Conservation (phyloP, 1,140 invertebrate genomes). For the Mamestra configurata region DNA sequence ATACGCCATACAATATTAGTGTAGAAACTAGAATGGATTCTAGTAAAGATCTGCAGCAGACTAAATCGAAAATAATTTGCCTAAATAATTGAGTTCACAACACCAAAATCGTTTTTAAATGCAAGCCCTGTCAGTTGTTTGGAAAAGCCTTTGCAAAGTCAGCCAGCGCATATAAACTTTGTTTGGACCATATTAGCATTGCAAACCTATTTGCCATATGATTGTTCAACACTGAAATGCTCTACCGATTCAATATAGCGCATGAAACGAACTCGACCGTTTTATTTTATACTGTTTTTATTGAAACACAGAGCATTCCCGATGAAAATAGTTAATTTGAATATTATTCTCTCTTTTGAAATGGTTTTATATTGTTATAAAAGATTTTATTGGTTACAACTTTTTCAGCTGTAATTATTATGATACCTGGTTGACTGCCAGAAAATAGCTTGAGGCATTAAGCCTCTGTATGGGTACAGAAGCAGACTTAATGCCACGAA, state of each 20-base stretch:
- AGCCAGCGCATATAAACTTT: slow-evolving; percentile 18
- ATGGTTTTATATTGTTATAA: background rate
- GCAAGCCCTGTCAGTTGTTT: background rate
- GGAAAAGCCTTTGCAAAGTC: slow-evolving; percentile 12
- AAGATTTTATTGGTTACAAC: background rate
- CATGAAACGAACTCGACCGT: slow-evolving; percentile 20
- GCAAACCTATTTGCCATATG: slow-evolving; percentile 28
- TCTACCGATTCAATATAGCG: slow-evolving; percentile 30
- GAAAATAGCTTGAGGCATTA: too few species aligned
- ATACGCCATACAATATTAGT: too few species aligned
- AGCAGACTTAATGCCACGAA: too few species aligned
- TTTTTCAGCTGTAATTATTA: too few species aligned
- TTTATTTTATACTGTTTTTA: slow-evolving; percentile 34
- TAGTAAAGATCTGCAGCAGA: too few species aligned
- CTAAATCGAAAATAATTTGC: too few species aligned
- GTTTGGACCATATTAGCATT: slow-evolving; percentile 26
- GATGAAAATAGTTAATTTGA: slow-evolving; percentile 30
- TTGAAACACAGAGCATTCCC: background rate
- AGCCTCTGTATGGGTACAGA: too few species aligned
- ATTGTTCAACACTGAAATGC: slow-evolving; percentile 34
- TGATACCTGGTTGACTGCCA: too few species aligned
- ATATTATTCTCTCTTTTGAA: background rate
- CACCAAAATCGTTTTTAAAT: background rate
- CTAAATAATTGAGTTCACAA: too few species aligned
- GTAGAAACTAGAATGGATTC: too few species aligned